These are phyloP conservation scores for Microcebus griseorufus DNA, from an alignment of 2,113 vertebrate genomes.

Conservation along the genomic window DNA sequence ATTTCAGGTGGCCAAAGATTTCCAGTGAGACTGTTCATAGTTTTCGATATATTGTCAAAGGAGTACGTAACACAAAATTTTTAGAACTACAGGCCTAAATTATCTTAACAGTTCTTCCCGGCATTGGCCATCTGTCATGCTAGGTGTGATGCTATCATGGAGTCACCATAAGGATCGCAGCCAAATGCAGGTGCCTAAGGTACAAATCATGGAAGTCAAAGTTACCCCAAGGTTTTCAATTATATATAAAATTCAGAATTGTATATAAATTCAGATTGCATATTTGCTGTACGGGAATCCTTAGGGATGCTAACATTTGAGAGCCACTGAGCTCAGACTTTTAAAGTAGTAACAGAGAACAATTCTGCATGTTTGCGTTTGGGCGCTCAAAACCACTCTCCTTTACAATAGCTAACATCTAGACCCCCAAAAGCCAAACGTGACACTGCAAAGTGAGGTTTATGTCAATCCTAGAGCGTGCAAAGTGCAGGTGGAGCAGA, in stretches of 20 bases:
- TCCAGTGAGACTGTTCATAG: not conserved
- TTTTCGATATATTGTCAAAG: not conserved
- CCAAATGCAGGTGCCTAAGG: not conserved
- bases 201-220: not conserved
- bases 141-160: not conserved
- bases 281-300: not conserved
- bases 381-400: not conserved
- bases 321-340: not conserved
- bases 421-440: not conserved
- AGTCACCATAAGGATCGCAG: not conserved
- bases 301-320: not conserved
- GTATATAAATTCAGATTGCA: not conserved
- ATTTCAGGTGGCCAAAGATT: not conserved
- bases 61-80: not conserved
- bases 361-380: not conserved
- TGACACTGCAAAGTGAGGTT: not conserved
- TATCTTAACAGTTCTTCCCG: not conserved
- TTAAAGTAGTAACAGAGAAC: not conserved
- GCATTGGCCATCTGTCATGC: not conserved
- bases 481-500: not conserved
- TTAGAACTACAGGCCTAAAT: not conserved
- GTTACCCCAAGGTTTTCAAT: not conserved
- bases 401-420: not conserved
- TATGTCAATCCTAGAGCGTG: not conserved
- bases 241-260: not conserved